phyloP scores from a whole-genome alignment of 2,113 vertebrate species.

The Oreochromis tanganicae region DNA sequence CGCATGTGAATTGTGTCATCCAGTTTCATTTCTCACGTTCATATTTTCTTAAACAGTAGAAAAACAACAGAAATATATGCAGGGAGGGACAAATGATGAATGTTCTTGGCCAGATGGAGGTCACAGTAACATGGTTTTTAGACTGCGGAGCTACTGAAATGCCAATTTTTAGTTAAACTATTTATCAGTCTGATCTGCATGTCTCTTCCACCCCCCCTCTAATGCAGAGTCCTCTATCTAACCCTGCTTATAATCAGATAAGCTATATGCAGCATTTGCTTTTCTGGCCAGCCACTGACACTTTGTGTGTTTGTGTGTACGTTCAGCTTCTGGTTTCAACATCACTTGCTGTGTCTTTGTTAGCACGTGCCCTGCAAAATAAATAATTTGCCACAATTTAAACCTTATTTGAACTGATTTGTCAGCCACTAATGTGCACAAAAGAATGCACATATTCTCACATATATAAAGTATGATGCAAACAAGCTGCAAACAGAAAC shows the following conservation, averaged over 20 bases:
- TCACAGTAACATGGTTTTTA: not conserved
- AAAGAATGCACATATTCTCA: not conserved
- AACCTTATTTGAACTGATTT: conserved; percentile 2
- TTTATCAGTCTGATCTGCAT: not conserved
- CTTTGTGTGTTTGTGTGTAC: not conserved
- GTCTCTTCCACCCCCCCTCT: not conserved
- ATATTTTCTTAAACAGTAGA: not conserved
- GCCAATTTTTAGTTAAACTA: not conserved
- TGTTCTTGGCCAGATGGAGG: not conserved
- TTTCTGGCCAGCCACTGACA: not conserved
- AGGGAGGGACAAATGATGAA: not conserved
- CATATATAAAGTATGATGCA: not conserved
- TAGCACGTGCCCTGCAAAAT: not conserved
- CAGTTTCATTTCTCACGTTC: not conserved
- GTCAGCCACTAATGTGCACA: not conserved
- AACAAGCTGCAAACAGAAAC: not conserved
- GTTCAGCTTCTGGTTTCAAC: not conserved
- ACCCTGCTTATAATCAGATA: conserved; percentile 36
- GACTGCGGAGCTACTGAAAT: not conserved
- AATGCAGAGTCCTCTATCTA: conserved; percentile 7
- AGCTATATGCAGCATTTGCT: not conserved
- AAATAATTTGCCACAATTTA: not conserved
- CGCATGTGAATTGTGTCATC: not conserved
- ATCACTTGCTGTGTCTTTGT: not conserved
- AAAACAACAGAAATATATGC: not conserved